Percentiles rank a stretch among this genome's conserved stretches.
phyloP scores from a whole-genome alignment of 2,888 invertebrate species.

The Ctena decussata region DNA sequence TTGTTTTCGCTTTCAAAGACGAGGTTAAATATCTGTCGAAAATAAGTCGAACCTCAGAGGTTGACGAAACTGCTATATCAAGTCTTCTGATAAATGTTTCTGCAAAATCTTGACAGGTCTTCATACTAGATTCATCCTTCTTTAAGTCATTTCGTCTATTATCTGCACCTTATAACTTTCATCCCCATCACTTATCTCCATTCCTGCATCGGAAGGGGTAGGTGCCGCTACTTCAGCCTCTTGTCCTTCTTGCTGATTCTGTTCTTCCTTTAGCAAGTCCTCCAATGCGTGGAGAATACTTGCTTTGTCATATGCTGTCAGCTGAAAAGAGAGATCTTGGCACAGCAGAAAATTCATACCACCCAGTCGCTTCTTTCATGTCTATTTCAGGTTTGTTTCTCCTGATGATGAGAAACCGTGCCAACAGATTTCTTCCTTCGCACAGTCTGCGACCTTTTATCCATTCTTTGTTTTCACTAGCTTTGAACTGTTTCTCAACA shows the following conservation, averaged over 20 bases:
- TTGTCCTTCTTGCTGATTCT: background rate
- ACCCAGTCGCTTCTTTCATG: background rate
- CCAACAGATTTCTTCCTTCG: conserved; percentile 5
- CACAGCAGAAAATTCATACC: background rate
- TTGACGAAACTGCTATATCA: background rate
- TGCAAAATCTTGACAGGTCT: conserved; percentile 6
- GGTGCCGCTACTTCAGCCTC: background rate
- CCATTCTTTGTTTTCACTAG: background rate
- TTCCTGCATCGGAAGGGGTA: background rate
- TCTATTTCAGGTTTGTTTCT: conserved; percentile 10
- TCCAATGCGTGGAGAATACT: background rate
- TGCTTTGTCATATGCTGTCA: conserved; percentile 9
- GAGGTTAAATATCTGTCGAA: background rate
- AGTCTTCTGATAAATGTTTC: conserved; percentile 2
- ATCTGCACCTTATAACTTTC: background rate
- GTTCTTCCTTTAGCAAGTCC: background rate
- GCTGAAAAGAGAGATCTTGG: background rate
- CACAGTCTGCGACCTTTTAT: background rate
- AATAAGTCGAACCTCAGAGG: background rate
- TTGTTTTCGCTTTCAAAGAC: background rate
- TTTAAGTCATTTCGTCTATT: background rate
- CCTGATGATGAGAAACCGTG: background rate
- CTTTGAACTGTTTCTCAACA: background rate
- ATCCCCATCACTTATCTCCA: background rate
- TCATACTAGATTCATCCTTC: background rate